Percentiles rank a stretch among this genome's conserved stretches.
These are phyloP conservation scores for Peromyscus aztecus DNA, from an alignment of 2,797 vertebrate genomes.

Conservation along the genomic window DNA sequence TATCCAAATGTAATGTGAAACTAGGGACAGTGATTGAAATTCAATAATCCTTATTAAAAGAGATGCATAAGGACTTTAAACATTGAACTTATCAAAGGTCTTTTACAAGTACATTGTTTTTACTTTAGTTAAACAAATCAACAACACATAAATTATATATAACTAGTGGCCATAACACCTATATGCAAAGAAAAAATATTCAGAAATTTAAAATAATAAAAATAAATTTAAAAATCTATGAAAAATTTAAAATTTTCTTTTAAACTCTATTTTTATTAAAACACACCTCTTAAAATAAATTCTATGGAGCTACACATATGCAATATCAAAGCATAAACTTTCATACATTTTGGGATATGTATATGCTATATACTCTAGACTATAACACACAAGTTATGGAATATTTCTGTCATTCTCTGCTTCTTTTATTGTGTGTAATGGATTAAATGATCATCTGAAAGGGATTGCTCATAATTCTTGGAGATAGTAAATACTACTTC, in stretches of 20 bases:
- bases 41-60: neutral
- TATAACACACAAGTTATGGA: rapidly evolving
- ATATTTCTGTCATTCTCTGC: neutral
- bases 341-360: neutral
- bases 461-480: neutral
- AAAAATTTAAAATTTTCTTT: neutral
- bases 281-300: neutral
- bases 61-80: neutral
- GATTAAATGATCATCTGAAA: neutral
- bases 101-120: neutral
- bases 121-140: neutral
- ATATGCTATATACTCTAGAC: too few relatives aligned
- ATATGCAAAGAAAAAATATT: neutral
- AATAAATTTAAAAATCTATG: neutral
- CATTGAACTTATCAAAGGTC: neutral
- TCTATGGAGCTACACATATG: neutral
- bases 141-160: neutral
- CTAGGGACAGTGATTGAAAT: neutral
- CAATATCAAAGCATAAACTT: neutral
- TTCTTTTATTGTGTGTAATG: neutral
- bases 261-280: neutral
- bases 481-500: neutral
- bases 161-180: neutral
- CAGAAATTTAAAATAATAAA: neutral
- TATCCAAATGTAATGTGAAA: neutral